Base-by-base conservation (phyloP, 2,113 vertebrate species). In the Anthoscopus minutus region DNA sequence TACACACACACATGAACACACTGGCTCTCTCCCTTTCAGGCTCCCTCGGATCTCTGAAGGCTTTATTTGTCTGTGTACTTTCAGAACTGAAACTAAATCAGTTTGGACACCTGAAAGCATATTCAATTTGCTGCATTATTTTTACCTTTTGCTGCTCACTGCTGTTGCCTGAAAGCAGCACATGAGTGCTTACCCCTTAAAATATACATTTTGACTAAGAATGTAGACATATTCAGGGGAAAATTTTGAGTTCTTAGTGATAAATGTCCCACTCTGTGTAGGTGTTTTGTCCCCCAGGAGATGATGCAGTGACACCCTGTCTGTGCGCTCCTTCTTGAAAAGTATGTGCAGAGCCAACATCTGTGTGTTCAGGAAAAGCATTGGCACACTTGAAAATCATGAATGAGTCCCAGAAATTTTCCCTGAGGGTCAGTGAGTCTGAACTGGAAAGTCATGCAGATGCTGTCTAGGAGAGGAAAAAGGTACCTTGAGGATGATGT, bases 1-100 rank as follows among this genome's bases (percentile, higher is more conserved):
- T 3, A 33, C 2, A 31, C 47, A 20, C 6, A 37, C 13, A 42
- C 7, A 11, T 5, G 8, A 8, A 17, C 7, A 3, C 4, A 22
- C 7, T n/a, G 33, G 11, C 9, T 53, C 15, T 82, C 31, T 23
- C 28, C 50, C 28, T 77, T 72, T n/a, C 25, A 61, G 45, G 42
- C 44, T 82, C 24, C 25, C 38, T 48, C 44, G 47, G 17, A 14
- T 23, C 67, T 72, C 24, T 60, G 28, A 24, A 72, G 28, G 40
- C 5, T 67, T 80, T 69, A 15, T 8, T 51, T 82, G 11, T 2
- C n/a, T 38, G 0, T 42, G 25, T 40, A 17, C 14, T 31, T 82
- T 54, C 21, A 76, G 31, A 61, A 44, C 9, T 40, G 38, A 35
- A 61, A 66, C 10, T 7, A 54, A 64, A 84, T 7, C 25, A 13